Base-by-base conservation (phyloP, 2,888 invertebrate genomes). In the Piscicola geometra region DNA sequence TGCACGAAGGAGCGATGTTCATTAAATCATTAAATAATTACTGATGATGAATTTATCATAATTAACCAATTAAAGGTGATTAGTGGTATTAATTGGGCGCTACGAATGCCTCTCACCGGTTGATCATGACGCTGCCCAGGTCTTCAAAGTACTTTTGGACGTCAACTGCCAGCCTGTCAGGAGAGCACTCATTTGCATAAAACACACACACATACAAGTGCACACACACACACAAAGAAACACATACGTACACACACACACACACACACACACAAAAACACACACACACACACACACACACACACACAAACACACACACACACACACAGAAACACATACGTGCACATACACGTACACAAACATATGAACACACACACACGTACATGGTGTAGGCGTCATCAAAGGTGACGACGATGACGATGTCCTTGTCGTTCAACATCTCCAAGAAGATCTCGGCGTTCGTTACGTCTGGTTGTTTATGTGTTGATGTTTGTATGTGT, bases 71-170 rank as follows among this genome's bases (percentile, higher is more conserved):
- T n/a, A n/a, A n/a, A n/a, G n/a, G n/a, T n/a, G 41, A 41, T 41
- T 5, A 41, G 41, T 41, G 41, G 41, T 41, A 41, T 41, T 5
- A 15, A 41, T 9, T 41, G 41, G 41, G 41, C 15, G 41, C 9
- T 5, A 41, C 15, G 41, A 15, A 15, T 41, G 41, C 9, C 15
- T 41, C 9, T 56, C 9, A 56, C 60, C 60, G 60, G 60, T 56
- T 87, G 71, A 88, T 86, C 83, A 86, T 84, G 33, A 87, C 86
- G 79, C 88, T 88, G 72, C 88, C 88, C 76, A 88, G 82, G 71
- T 86, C 84, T 81, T 87, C 87, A 52, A 89, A 82, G 25, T 88
- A 81, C 76, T 86, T 85, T 78, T 86, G 86, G 0, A 87, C 87
- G 80, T 86, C 84, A 9, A 76, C 50, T 32, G 77, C 70, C 18